Conservation (phyloP, 2,888 invertebrate genomes). For the Agrotis clavis region DNA sequence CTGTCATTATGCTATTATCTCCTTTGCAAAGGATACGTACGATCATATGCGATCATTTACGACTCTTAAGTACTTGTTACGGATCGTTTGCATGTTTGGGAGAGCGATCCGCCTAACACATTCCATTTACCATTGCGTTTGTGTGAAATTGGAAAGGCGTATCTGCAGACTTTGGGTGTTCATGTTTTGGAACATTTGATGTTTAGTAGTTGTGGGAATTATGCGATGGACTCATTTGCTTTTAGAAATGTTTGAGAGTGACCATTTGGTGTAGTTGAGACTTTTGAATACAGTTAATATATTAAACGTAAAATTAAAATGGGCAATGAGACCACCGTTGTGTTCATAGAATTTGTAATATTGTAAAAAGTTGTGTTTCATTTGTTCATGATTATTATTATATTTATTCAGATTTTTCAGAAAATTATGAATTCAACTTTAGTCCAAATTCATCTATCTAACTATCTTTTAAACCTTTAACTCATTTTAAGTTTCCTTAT, state of each 20-base stretch:
- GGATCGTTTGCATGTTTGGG: slow-evolving; percentile 59
- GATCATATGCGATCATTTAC: slow-evolving; percentile 66
- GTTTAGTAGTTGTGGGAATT: slow-evolving; percentile 2
- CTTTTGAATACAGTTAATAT: not conserved
- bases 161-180: slow-evolving; percentile 28
- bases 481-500: no score
- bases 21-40: slow-evolving; percentile 59
- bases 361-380: no score
- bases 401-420: no score
- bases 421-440: no score
- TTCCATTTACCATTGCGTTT: slow-evolving; percentile 59
- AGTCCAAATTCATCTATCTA: no score
- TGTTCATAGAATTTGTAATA: no score
- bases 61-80: slow-evolving; percentile 61
- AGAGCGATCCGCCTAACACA: slow-evolving; percentile 54
- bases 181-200: slow-evolving; percentile 27
- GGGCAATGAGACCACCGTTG: no score
- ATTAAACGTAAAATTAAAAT: not conserved
- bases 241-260: not conserved
- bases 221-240: not conserved
- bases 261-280: not conserved
- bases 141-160: slow-evolving; percentile 29
- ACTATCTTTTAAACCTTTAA: no score
- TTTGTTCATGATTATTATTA: no score
- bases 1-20: slow-evolving; percentile 65